Percentiles rank a stretch among this genome's conserved stretches.
Evolutionary conservation across 2,797 vertebrate species (phyloP).

Genomic region (Phoeniculus purpureus): DNA sequence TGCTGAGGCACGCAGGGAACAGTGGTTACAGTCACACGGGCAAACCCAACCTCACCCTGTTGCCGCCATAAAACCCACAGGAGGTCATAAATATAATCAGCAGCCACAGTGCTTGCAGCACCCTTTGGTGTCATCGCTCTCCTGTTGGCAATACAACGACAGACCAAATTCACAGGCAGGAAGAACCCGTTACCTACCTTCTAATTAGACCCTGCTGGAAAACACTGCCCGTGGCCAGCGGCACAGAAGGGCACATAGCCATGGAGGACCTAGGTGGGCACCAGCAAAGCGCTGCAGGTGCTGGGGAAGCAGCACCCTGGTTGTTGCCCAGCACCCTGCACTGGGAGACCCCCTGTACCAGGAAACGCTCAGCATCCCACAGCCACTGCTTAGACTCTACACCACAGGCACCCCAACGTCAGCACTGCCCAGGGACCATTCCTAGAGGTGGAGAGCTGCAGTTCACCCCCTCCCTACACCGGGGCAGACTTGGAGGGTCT

Average conservation of each 20-base stretch:
- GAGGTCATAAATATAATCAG: constrained; percentile 69
- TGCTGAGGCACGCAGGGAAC: accelerated
- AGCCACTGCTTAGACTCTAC: too few relatives aligned
- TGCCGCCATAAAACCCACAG: constrained; percentile 34
- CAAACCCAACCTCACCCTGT: not conserved
- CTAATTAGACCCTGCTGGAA: constrained; percentile 46
- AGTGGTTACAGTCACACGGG: constrained; percentile 9
- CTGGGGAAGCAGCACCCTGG: not conserved
- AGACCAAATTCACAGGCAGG: constrained; percentile 53
- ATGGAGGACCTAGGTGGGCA: accelerated
- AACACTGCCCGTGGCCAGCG: not conserved
- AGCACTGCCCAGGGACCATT: not conserved
- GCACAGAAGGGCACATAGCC: accelerated
- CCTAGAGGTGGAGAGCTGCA: too few relatives aligned
- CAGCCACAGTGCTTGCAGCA: constrained; percentile 31
- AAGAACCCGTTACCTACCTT: constrained; percentile 52
- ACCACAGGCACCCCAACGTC: not conserved
- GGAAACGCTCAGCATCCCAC: not conserved
- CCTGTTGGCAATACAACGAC: constrained; percentile 67
- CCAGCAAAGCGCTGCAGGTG: accelerated
- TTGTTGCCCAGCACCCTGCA: accelerated
- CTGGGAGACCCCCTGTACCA: not conserved
- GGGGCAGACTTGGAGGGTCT: too few relatives aligned
- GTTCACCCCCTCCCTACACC: too few relatives aligned
- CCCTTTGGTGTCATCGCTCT: constrained; percentile 64